Percentiles rank a stretch among this genome's conserved stretches.
These are phyloP conservation scores for Myocastor coypus DNA, from an alignment of 2,113 vertebrate genomes.

Conservation along the genomic window DNA sequence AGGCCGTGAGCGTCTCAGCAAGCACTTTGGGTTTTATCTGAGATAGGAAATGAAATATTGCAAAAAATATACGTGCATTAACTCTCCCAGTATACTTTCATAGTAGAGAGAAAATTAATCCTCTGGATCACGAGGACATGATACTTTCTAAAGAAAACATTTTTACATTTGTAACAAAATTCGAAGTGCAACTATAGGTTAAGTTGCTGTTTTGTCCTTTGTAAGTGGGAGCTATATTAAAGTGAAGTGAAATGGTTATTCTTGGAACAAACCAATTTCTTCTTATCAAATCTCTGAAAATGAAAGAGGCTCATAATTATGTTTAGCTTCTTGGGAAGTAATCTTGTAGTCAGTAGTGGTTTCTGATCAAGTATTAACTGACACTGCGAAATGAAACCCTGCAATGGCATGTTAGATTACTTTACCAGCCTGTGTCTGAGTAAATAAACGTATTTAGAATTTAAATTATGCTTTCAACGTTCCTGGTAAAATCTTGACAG, in stretches of 20 bases:
- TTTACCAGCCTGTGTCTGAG: not conserved
- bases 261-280: constrained; percentile 54
- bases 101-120: not conserved
- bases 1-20: not conserved
- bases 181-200: not conserved
- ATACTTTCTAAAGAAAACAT: not conserved
- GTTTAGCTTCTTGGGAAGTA: constrained; percentile 61
- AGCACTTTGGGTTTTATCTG: constrained; percentile 14
- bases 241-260: constrained; percentile 59
- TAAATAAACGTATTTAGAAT: constrained; percentile 63
- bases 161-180: constrained; percentile 37
- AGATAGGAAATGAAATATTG: constrained; percentile 4
- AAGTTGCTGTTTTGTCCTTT: constrained; percentile 26
- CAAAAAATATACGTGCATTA: not conserved
- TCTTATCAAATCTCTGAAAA: constrained; percentile 65
- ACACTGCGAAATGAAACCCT: constrained; percentile 64
- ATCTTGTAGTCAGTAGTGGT: not conserved
- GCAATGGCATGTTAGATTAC: not conserved
- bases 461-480: constrained; percentile 62
- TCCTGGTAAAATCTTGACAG: constrained; percentile 55
- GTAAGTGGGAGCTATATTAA: constrained; percentile 38
- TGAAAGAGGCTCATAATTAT: constrained; percentile 15
- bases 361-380: constrained; percentile 58
- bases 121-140: not conserved
- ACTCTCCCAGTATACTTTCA: not conserved